Evolutionary conservation across 2,797 vertebrate genomes (phyloP).

Genomic region (Prionace glauca): DNA sequence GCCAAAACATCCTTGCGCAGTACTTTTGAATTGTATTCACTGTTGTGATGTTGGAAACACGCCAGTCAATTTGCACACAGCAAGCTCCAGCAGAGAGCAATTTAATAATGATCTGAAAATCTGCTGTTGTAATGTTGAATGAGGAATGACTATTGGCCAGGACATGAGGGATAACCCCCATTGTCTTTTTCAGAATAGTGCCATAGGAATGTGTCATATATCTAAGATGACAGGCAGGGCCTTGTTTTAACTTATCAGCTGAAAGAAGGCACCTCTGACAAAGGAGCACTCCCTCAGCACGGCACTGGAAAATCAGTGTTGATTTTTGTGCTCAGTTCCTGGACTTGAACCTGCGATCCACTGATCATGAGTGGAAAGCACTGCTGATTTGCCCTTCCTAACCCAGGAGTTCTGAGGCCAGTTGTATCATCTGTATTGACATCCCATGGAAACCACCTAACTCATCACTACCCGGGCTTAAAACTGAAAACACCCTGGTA

Average conservation of each 20-base stretch:
- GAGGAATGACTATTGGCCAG: background rate
- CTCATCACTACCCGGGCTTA: background rate
- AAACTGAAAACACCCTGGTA: background rate
- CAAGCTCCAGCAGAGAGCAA: background rate
- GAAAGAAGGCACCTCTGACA: background rate
- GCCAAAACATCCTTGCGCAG: too few relatives aligned
- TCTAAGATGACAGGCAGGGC: background rate
- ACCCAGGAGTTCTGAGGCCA: background rate
- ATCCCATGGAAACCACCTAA: background rate
- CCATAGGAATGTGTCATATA: background rate
- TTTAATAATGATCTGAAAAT: background rate
- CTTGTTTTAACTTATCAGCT: background rate
- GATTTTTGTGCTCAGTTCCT: background rate
- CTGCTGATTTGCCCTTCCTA: background rate
- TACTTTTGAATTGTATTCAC: background rate
- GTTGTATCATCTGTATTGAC: background rate
- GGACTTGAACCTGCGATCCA: background rate
- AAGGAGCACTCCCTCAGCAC: background rate
- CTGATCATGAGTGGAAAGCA: background rate
- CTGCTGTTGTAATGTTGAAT: background rate
- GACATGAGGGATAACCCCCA: background rate
- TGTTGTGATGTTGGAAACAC: background rate
- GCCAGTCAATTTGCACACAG: background rate
- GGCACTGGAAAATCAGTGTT: background rate
- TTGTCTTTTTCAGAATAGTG: background rate